These are phyloP conservation scores for Sclerodermus sp. DNA, from an alignment of 2,888 invertebrate species.

Conservation along the genomic window DNA sequence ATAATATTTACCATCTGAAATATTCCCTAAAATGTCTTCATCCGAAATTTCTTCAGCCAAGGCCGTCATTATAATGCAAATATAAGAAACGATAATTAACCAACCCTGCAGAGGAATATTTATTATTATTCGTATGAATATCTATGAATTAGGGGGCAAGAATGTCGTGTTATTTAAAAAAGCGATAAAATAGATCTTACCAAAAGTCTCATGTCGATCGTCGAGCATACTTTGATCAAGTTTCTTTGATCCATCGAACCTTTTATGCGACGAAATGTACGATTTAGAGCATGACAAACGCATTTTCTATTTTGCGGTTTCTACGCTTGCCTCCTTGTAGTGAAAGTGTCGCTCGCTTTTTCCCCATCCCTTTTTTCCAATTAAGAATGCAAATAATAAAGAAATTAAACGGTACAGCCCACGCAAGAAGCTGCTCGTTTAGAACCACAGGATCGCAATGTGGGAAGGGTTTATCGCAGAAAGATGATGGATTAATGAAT, in stretches of 20 bases:
- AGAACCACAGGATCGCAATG: too few species aligned
- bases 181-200: too few species aligned
- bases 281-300: too few species aligned
- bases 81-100: not conserved
- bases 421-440: too few species aligned
- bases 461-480: too few species aligned
- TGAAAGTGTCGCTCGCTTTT: not conserved
- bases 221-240: not conserved
- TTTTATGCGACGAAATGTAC: slow-evolving; percentile 2
- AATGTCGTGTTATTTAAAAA: too few species aligned
- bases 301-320: not conserved
- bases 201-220: not conserved
- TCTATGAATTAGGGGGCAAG: too few species aligned
- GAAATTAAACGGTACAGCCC: too few species aligned
- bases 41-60: not conserved
- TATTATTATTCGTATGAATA: too few species aligned
- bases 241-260: not conserved
- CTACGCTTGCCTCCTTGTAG: not conserved
- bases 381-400: not conserved
- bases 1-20: not conserved
- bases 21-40: not conserved
- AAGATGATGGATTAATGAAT: slow-evolving; percentile 4
- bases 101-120: not conserved
- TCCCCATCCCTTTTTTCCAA: not conserved
- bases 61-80: too few species aligned